A percentile compares a stretch with the other conserved stretches of the same genome.
phyloP scores from a whole-genome alignment of 2,797 vertebrate species.

The Danio choprae region DNA sequence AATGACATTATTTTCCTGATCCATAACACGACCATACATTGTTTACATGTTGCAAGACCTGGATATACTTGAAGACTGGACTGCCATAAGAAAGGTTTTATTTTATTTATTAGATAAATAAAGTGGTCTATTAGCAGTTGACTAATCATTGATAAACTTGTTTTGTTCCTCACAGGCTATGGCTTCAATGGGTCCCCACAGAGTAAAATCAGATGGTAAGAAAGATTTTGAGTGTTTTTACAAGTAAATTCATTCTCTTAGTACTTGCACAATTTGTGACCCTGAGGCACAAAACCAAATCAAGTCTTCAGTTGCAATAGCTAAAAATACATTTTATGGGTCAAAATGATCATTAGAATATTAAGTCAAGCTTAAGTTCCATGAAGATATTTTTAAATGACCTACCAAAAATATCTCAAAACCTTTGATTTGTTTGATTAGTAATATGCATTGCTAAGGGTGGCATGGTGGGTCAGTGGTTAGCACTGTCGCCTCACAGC shows the following conservation, averaged over 20 bases:
- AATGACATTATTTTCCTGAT: conserved; percentile 70
- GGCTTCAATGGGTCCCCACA: conserved; percentile 91
- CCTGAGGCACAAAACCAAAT: too few relatives aligned
- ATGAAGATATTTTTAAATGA: too few relatives aligned
- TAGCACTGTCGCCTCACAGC: too few relatives aligned
- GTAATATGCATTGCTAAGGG: too few relatives aligned
- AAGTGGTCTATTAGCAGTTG: background rate
- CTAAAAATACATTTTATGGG: too few relatives aligned
- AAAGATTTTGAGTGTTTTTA: conserved; percentile 3
- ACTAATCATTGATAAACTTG: background rate
- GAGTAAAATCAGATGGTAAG: conserved; percentile 92
- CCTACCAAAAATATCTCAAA: too few relatives aligned
- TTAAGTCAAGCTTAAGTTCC: too few relatives aligned
- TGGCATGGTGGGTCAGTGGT: too few relatives aligned
- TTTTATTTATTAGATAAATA: background rate
- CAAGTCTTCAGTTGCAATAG: too few relatives aligned
- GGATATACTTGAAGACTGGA: conserved; percentile 99
- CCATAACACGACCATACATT: conserved; percentile 92
- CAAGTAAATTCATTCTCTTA: background rate
- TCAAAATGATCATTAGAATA: too few relatives aligned
- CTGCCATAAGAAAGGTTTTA: conserved; percentile 93
- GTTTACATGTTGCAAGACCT: conserved; percentile 98
- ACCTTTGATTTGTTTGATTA: too few relatives aligned
- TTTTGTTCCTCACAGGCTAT: conserved; percentile 83
- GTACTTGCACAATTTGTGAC: too few relatives aligned